These are phyloP conservation scores for Leistus spinibarbis DNA, from an alignment of 2,888 invertebrate genomes.

Conservation along the genomic window DNA sequence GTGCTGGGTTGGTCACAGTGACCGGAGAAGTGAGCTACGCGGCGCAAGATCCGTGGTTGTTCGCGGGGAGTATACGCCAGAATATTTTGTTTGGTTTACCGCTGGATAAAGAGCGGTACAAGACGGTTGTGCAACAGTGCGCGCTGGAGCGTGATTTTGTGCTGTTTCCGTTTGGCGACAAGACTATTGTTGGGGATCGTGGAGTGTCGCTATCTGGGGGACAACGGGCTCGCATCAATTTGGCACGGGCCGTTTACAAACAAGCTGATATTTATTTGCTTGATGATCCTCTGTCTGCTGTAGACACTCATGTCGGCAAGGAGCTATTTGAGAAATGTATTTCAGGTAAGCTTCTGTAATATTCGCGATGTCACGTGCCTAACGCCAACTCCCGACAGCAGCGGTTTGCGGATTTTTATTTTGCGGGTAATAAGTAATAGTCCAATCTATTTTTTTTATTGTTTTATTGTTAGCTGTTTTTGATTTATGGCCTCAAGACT, in stretches of 20 bases:
- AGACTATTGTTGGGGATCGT: constrained; percentile 81
- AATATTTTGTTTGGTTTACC: constrained; percentile 90
- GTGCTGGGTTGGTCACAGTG: constrained; percentile 69
- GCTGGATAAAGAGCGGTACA: constrained; percentile 71
- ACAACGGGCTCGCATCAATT: constrained; percentile 86
- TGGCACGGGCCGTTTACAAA: constrained; percentile 86
- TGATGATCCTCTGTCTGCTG: constrained; percentile 91
- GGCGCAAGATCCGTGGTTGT: constrained; percentile 88
- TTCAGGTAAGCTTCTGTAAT: no score
- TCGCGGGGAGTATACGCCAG: constrained; percentile 82
- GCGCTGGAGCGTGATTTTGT: constrained; percentile 76
- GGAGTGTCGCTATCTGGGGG: constrained; percentile 77
- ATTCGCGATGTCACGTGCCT: no score
- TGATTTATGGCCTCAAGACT: no score
- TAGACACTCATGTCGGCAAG: constrained; percentile 88
- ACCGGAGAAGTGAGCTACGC: constrained; percentile 79
- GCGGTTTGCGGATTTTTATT: no score
- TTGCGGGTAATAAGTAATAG: no score
- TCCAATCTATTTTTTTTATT: no score
- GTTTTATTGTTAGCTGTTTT: no score
- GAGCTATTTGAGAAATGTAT: constrained; percentile 87
- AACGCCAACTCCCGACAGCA: no score
- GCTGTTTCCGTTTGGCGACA: constrained; percentile 80
- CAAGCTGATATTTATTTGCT: constrained; percentile 85
- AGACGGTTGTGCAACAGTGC: constrained; percentile 71